A percentile compares a stretch with the other conserved stretches of the same genome.
phyloP scores from a whole-genome alignment of 2,888 invertebrate species.

The Pinctada fucata region DNA sequence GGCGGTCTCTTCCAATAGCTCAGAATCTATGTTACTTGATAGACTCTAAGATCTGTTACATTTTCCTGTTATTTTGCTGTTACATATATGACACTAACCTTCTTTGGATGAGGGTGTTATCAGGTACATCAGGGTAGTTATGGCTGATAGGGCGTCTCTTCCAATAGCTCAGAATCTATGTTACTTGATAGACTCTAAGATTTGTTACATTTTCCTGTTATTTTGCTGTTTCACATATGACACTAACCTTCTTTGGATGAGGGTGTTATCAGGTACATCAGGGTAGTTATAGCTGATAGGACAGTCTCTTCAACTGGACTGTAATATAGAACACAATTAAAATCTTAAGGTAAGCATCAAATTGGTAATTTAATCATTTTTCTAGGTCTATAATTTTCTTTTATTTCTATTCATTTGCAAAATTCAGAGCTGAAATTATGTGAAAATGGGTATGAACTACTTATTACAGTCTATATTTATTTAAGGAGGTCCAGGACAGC shows the following conservation, averaged over 20 bases:
- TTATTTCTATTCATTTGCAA: too few relatives aligned
- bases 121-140: conserved; percentile 85
- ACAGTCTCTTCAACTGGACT: conserved; percentile 80
- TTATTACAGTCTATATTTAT: too few relatives aligned
- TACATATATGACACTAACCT: conserved; percentile 53
- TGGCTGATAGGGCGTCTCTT: conserved; percentile 83
- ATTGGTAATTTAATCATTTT: too few relatives aligned
- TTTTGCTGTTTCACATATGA: too few relatives aligned
- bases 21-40: neutral
- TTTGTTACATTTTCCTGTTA: too few relatives aligned
- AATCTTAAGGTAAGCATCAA: too few relatives aligned
- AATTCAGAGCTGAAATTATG: too few relatives aligned
- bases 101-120: conserved; percentile 77
- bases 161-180: conserved; percentile 49
- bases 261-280: conserved; percentile 82
- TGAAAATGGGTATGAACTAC: too few relatives aligned
- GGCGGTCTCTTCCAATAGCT: conserved; percentile 80
- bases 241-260: conserved; percentile 68
- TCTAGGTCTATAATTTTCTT: too few relatives aligned
- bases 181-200: neutral
- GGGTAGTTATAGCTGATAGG: conserved; percentile 84
- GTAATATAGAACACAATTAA: neutral
- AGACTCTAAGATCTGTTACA: too few relatives aligned
- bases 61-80: too few relatives aligned
- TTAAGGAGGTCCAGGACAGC: too few relatives aligned